Base-by-base conservation (phyloP, 2,113 vertebrate species). In the Elgaria multicarinata region DNA sequence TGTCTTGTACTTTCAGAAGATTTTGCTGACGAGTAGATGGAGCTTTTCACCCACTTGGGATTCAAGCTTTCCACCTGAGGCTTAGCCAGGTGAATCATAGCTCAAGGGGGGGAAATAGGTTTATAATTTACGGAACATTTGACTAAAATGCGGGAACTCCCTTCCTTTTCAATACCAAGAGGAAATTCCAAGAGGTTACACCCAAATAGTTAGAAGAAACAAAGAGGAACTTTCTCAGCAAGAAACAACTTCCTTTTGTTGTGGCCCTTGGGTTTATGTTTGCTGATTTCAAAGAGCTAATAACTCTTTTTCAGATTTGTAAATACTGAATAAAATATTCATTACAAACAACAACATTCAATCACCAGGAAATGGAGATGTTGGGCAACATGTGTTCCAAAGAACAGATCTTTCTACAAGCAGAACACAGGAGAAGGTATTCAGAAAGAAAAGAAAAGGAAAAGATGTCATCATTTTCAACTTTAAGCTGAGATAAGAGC, bases 101-200 rank as follows among this genome's bases (percentile, higher is more conserved):
- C 64, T 87, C 88, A 83, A 82, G 79, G 36, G 6, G 36, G 31
- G 3, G 67, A 80, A 81, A 80, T 84, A 91, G 82, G 86, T 88
- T 94, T 46, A n/a, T 24, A 82, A 58, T 85, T 95, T 89, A 91
- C 87, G 92, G 93, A 95, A 93, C 2, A 69, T 83, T 86, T 93
- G 77, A 88, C 87, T 90, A 93, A 94, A 82, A 93, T 75, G 91
- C 89, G 84, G 84, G 90, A 95, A 95, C 71, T 90, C 87, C 86
- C 87, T 83, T 79, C 86, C 91, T 90, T 36, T 93, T 77, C 85
- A 87, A 74, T 74, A 88, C 76, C 0, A 86, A 81, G 26, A 95
- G 77, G 84, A 93, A 92, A 85, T 91, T 94, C 90, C 92, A 92
- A 92, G 93, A 87, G 90, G 80, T 85, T 93, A 92, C 89, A 91